Conservation (phyloP, 2,113 vertebrate genomes). For the Festucalex cinctus region DNA sequence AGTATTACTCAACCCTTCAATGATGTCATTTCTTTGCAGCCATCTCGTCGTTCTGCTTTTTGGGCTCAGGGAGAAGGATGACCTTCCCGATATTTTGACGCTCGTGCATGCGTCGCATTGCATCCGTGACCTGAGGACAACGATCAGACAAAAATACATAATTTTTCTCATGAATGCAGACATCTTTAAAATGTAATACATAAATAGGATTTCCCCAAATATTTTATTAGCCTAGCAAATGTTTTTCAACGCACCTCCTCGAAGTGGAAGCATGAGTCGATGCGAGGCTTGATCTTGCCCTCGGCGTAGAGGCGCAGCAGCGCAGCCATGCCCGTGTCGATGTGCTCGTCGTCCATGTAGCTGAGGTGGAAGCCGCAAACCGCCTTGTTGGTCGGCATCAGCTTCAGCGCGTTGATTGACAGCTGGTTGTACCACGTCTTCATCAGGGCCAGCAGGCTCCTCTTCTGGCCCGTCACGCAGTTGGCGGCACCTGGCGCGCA, state of each 20-base stretch:
- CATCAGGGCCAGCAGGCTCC: conserved; percentile 86
- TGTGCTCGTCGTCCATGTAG: conserved; percentile 80
- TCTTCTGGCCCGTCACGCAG: conserved; percentile 88
- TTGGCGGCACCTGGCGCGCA: conserved; percentile 81
- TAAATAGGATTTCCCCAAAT: no score
- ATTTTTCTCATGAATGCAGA: no score
- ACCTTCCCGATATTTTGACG: conserved; percentile 90
- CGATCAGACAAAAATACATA: not conserved
- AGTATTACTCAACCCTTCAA: conserved; percentile 46
- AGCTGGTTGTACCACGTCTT: conserved; percentile 99
- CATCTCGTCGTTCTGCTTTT: conserved; percentile 71
- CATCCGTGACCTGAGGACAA: conserved; percentile 79
- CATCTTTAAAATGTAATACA: no score
- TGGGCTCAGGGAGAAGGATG: conserved; percentile 82
- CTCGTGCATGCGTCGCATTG: conserved; percentile 91
- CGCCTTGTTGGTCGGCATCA: conserved; percentile 87
- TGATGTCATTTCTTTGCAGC: conserved; percentile 41
- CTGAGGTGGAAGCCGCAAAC: conserved; percentile 90
- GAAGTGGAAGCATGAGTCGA: conserved; percentile 92
- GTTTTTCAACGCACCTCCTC: conserved; percentile 79
- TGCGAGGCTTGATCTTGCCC: conserved; percentile 89
- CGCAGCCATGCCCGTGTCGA: conserved; percentile 72
- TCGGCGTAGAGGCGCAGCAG: conserved; percentile 83
- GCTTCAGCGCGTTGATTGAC: conserved; percentile 86
- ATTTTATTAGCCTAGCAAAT: not conserved